phyloP scores from a whole-genome alignment of 2,113 vertebrate genomes.

The Brachypteracias leptosomus region DNA sequence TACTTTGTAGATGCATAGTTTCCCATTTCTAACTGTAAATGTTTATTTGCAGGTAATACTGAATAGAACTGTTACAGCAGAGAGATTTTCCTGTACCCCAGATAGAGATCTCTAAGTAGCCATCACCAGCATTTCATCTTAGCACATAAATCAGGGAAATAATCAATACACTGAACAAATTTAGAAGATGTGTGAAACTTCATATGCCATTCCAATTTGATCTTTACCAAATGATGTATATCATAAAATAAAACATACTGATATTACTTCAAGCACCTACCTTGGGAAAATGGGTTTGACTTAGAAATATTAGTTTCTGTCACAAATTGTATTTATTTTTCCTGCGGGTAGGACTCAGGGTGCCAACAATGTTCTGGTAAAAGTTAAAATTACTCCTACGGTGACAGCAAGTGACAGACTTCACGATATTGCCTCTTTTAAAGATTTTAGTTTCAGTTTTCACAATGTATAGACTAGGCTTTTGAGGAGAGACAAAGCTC shows the following conservation, averaged over 20 bases:
- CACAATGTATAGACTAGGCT: neutral
- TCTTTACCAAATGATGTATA: neutral
- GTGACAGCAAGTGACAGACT: constrained; percentile 44
- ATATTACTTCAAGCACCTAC: constrained; percentile 2
- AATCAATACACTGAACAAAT: constrained; percentile 3
- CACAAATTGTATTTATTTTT: constrained; percentile 20
- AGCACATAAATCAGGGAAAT: neutral
- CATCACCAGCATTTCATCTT: neutral
- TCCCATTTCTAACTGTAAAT: constrained; percentile 21
- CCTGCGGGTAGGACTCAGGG: neutral
- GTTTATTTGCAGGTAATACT: constrained; percentile 24
- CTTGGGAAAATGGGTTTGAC: constrained; percentile 15
- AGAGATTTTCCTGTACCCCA: neutral
- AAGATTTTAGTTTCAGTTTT: constrained; percentile 30
- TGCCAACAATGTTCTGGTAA: constrained; percentile 5
- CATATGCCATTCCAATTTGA: neutral
- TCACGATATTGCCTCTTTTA: constrained; percentile 2
- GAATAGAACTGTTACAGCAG: neutral
- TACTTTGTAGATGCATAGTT: neutral
- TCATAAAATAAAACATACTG: neutral
- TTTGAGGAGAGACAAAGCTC: constrained; percentile 16
- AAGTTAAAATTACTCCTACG: constrained; percentile 28
- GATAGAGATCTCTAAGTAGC: neutral
- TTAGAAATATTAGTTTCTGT: constrained; percentile 47
- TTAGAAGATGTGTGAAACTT: neutral